Evolutionary conservation across 2,888 invertebrate species (phyloP), one percentile per base, ranked within the genome.

Genomic region (Notodonta dromedarius): DNA sequence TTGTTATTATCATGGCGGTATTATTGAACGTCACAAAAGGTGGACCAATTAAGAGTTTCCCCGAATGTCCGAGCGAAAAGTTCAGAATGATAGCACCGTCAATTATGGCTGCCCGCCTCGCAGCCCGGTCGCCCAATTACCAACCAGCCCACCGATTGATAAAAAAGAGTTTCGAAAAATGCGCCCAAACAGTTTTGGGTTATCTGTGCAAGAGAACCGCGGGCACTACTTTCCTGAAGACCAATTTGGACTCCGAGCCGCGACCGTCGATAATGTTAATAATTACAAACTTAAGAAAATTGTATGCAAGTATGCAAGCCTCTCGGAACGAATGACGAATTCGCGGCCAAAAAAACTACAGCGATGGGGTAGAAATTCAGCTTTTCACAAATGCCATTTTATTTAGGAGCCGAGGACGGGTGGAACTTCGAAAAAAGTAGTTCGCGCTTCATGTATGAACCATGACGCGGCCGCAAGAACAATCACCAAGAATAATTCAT

Each of bases 371-470:
- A 78, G 80, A 84, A 84, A 87, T 85, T 82, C 79, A 83, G 81
- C 81, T 85, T 87, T 87, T 87, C 82, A 80, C 82, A 81, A 87
- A 88, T 85, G 82, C 77, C 69, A 81, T 81, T 84, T 86, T 85
- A 86, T 87, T 88, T 88, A 87, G 84, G 86, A 85, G 68, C 77
- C 67, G 80, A 81, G 80, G 80, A 80, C 79, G 78, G 72, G 80
- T 77, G 78, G 78, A 77, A 79, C 81, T 77, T 85, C 82, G 81
- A 86, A 88, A 92, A 92, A 92, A 90, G 89, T 91, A 93, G 90
- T 88, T 90, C 87, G 85, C 88, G 88, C 90, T 93, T 94, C 92
- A 94, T 92, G 93, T 93, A 92, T 94, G 93, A 94, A 93, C 91
- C 93, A 93, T 93, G 92, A 89, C 88, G 88, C 83, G 86, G 87